Evolutionary conservation across 2,113 vertebrate genomes (phyloP), one percentile per base, ranked within the genome.

Genomic region (Amblyornis subalaris): DNA sequence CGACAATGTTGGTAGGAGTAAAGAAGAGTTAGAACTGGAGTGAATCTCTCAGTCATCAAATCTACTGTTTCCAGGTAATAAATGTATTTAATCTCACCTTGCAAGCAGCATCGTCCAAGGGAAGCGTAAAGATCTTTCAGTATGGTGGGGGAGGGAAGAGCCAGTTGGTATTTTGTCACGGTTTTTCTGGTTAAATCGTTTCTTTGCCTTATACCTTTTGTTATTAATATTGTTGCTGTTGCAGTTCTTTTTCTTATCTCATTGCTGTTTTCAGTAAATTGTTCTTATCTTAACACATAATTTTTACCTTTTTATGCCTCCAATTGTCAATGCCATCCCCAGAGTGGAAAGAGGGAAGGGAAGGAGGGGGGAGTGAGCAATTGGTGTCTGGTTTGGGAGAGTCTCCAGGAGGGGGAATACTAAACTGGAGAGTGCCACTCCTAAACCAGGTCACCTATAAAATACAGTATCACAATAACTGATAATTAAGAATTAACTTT

Each of bases 151-250:
- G 7, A 16, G 11, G 13, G 13, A 38, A 57, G 23, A 40, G 14
- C 35, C 11, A 12, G 24, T 23, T 58, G 53, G 7, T n/a, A 29
- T 42, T 58, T 40, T 60, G 29, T n/a, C 2, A 8, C 0, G 0
- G 5, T 81, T 78, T 64, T 35, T 53, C 1, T 0, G 0, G 38
- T 13, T 47, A 31, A 38, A 33, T 67, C 0, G 1, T 0, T 17
- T 58, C 40, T 69, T 69, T 60, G 24, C 31, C 4, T 70, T 29
- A n/a, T 23, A 50, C 2, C 12, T 50, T 70, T 70, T 18, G 4
- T 58, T 50, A 48, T 48, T 81, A 50, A 58, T 69, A 23, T 50
- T 23, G 24, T 81, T 69, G 53, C 24, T n/a, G 14, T 28, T 81
- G 54, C 15, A 60, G 44, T 58, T 69, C 3, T n/a, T 48, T 81